phyloP scores from a whole-genome alignment of 1,140 invertebrate species.

The Platyura marginata region DNA sequence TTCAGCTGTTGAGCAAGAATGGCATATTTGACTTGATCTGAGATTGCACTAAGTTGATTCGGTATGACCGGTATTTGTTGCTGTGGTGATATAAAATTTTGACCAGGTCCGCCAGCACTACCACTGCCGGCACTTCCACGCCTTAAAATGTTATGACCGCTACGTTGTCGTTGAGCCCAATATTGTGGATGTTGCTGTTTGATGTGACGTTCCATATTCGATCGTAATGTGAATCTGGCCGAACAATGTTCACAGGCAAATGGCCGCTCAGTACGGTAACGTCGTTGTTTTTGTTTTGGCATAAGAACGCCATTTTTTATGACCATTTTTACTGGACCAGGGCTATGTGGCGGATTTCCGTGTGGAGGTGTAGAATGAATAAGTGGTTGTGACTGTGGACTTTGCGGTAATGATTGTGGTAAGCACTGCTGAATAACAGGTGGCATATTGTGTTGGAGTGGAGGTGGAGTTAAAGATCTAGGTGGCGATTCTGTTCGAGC shows the following conservation, averaged over 20 bases:
- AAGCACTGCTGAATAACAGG: neutral
- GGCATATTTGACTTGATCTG: slow-evolving; percentile 60
- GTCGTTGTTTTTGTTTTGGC: slow-evolving; percentile 76
- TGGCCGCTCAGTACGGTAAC: slow-evolving; percentile 78
- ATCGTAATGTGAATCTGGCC: slow-evolving; percentile 71
- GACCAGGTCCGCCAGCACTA: neutral
- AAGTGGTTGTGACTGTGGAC: slow-evolving; percentile 1
- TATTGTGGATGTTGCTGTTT: slow-evolving; percentile 83
- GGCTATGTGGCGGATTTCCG: slow-evolving; percentile 11
- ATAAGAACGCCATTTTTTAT: slow-evolving; percentile 76
- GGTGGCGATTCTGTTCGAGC: neutral
- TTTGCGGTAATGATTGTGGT: slow-evolving; percentile 4
- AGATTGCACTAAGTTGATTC: slow-evolving; percentile 27
- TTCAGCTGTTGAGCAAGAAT: slow-evolving; percentile 59
- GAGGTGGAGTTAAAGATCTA: neutral
- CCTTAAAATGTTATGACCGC: slow-evolving; percentile 18
- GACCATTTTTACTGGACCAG: slow-evolving; percentile 66
- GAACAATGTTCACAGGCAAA: slow-evolving; percentile 79
- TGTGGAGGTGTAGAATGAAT: neutral
- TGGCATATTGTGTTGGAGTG: neutral
- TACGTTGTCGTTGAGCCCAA: slow-evolving; percentile 54
- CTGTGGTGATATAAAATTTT: neutral
- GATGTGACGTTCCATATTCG: slow-evolving; percentile 85
- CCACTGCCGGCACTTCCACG: slow-evolving; percentile 19
- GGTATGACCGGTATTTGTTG: neutral